Conservation (phyloP, 1,140 invertebrate genomes). For the Colletes latitarsis region DNA sequence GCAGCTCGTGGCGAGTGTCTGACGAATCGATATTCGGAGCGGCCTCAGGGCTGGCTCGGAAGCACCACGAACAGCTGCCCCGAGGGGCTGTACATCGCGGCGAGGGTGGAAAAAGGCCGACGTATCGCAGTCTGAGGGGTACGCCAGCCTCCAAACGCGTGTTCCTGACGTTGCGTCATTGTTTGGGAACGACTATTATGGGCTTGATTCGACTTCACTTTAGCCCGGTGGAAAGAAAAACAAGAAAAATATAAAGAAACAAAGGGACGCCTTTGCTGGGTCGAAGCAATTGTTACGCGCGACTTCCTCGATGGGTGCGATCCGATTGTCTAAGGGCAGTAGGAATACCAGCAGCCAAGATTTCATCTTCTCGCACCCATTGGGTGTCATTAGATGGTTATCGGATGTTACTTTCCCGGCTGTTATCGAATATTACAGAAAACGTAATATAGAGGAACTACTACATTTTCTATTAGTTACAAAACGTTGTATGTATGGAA, state of each 20-base stretch:
- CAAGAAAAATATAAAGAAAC: conserved; percentile 11
- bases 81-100: conserved; percentile 45
- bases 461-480: no score
- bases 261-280: background rate
- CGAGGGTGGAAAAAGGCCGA: conserved; percentile 50
- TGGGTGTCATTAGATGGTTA: background rate
- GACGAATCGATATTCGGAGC: conserved; percentile 61
- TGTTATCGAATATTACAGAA: no score
- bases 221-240: background rate
- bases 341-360: background rate
- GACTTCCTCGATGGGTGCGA: background rate
- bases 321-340: background rate
- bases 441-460: no score
- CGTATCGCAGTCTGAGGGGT: conserved; percentile 6
- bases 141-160: conserved; percentile 35
- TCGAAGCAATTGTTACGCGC: background rate
- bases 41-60: conserved; percentile 42
- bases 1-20: conserved; percentile 58
- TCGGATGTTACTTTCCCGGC: background rate
- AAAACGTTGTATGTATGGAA: no score
- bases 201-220: conserved; percentile 51
- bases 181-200: conserved; percentile 50
- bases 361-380: background rate
- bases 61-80: conserved; percentile 47
- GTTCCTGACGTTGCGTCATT: conserved; percentile 57